These are phyloP conservation scores for Lineus longissimus DNA, from an alignment of 1,140 invertebrate genomes.

Conservation along the genomic window DNA sequence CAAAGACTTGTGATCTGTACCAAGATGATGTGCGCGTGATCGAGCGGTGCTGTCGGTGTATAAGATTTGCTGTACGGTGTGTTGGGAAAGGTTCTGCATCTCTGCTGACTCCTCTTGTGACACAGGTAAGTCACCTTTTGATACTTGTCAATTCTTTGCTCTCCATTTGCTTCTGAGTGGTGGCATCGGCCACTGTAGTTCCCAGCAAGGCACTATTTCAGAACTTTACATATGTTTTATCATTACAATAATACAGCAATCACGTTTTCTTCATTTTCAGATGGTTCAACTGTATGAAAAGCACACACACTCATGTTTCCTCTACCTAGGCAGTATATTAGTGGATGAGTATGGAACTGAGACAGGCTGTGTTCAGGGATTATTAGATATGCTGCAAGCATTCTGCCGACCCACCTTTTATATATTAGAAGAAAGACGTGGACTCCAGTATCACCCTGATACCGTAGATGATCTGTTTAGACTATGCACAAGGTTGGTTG, in stretches of 20 bases:
- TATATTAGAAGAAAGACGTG: slow-evolving; percentile 68
- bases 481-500: slow-evolving; percentile 67
- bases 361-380: slow-evolving; percentile 65
- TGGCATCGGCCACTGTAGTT: too few relatives aligned
- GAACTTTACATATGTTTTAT: too few relatives aligned
- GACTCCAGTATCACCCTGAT: slow-evolving; percentile 87
- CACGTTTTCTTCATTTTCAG: slow-evolving; percentile 51
- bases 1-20: slow-evolving; percentile 72
- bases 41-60: slow-evolving; percentile 84
- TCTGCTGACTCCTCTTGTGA: slow-evolving; percentile 75
- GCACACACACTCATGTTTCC: slow-evolving; percentile 87
- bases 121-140: slow-evolving; percentile 69
- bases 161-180: too few relatives aligned
- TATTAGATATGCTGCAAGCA: slow-evolving; percentile 75
- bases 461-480: slow-evolving; percentile 96
- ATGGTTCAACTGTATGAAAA: slow-evolving; percentile 78
- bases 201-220: too few relatives aligned
- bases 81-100: slow-evolving; percentile 72
- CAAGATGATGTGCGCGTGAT: slow-evolving; percentile 79
- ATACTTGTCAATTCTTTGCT: too few relatives aligned
- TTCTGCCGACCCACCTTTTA: slow-evolving; percentile 74
- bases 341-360: slow-evolving; percentile 88
- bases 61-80: slow-evolving; percentile 85
- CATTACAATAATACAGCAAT: too few relatives aligned
- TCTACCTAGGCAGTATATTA: slow-evolving; percentile 91